A percentile compares a stretch with the other conserved stretches of the same genome.
These are phyloP conservation scores for Cavia aperea DNA, from an alignment of 2,113 vertebrate genomes.

Conservation along the genomic window DNA sequence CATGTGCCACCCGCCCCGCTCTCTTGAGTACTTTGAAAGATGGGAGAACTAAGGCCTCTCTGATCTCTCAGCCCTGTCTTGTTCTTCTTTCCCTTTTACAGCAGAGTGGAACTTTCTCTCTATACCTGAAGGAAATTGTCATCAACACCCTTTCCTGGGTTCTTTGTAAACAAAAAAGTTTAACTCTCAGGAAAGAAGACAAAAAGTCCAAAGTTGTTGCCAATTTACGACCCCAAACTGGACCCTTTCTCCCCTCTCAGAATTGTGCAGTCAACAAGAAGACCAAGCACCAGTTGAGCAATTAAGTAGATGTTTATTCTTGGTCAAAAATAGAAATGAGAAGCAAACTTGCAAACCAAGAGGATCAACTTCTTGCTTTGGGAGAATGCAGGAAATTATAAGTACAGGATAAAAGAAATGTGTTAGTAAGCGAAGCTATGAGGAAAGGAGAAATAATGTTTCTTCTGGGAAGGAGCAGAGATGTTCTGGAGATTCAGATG, in stretches of 20 bases:
- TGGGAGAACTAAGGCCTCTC: background rate
- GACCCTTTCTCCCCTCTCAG: background rate
- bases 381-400: background rate
- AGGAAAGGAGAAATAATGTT: background rate
- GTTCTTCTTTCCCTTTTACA: too few relatives aligned
- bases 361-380: background rate
- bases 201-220: background rate
- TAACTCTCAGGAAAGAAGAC: background rate
- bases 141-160: too few relatives aligned
- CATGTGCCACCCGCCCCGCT: background rate
- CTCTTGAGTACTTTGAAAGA: background rate
- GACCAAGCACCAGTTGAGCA: background rate
- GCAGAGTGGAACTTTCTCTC: background rate
- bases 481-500: background rate
- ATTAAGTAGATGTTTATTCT: background rate
- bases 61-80: background rate
- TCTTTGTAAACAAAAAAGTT: background rate
- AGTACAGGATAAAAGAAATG: background rate
- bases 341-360: background rate
- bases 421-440: background rate
- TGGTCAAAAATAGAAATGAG: background rate
- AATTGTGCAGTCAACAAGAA: background rate
- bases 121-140: background rate
- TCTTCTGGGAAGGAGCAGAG: background rate
- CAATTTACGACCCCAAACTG: background rate